These are phyloP conservation scores for Morone chrysops DNA, from an alignment of 2,113 vertebrate genomes.

Conservation along the genomic window DNA sequence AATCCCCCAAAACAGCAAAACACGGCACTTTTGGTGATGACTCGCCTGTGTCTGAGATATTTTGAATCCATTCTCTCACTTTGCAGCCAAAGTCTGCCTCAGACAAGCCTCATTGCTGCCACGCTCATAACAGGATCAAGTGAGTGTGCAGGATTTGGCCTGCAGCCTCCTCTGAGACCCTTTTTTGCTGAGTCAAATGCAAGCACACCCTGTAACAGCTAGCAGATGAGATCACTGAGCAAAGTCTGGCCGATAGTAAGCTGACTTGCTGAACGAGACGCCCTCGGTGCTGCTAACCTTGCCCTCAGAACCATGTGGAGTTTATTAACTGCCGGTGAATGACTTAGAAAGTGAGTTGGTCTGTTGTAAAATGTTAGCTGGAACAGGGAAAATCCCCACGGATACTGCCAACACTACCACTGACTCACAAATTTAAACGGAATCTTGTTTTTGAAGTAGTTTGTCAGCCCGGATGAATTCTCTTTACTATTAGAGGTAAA, in stretches of 20 bases:
- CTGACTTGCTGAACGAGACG: constrained; percentile 49
- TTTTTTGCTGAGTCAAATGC: constrained; percentile 63
- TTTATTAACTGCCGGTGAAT: constrained; percentile 50
- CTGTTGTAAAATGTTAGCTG: constrained; percentile 30
- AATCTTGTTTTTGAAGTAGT: background rate
- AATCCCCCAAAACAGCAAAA: constrained; percentile 46
- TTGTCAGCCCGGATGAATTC: background rate
- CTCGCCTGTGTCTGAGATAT: constrained; percentile 36
- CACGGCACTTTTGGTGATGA: constrained; percentile 55
- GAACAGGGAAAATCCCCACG: constrained; percentile 52
- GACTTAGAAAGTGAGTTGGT: constrained; percentile 34
- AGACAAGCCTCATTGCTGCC: constrained; percentile 7
- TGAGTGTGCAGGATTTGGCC: constrained; percentile 47
- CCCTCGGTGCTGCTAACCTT: constrained; percentile 29
- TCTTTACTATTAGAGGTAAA: too few species aligned
- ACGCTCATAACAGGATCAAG: constrained; percentile 34
- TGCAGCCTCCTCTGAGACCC: constrained; percentile 23
- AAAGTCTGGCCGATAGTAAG: constrained; percentile 62
- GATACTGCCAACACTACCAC: background rate
- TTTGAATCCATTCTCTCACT: constrained; percentile 37
- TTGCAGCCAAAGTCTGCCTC: constrained; percentile 36
- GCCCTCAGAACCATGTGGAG: constrained; percentile 46
- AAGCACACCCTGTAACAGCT: constrained; percentile 42
- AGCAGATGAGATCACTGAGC: constrained; percentile 57
- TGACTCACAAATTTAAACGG: constrained; percentile 52